These are phyloP conservation scores for Rhea americana DNA, from an alignment of 2,113 vertebrate genomes.

Conservation along the genomic window DNA sequence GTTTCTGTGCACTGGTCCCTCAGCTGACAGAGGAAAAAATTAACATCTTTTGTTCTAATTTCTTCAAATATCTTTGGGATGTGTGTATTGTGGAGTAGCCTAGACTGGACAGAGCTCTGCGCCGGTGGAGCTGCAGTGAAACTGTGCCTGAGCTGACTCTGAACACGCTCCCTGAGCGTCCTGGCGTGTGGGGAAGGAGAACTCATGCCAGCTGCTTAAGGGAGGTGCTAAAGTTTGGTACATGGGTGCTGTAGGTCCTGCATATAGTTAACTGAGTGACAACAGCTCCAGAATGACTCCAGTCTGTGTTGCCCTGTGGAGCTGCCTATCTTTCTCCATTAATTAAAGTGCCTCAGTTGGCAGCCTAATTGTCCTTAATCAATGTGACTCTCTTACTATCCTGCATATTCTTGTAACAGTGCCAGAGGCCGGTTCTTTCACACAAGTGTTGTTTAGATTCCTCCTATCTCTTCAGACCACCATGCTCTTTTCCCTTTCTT, in stretches of 20 bases:
- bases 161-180: not conserved
- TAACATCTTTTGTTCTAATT: not conserved
- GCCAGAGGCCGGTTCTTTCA: not conserved
- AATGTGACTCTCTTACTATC: rapidly evolving
- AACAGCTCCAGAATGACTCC: rapidly evolving
- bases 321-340: not conserved
- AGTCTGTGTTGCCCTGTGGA: not conserved
- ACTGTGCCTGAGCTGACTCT: not conserved
- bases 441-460: rapidly evolving
- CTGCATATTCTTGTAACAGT: not conserved
- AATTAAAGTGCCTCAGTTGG: no score
- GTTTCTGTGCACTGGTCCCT: not conserved
- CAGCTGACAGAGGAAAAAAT: not conserved
- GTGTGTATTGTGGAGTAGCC: not conserved
- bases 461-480: not conserved
- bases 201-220: rapidly evolving
- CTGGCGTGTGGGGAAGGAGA: not conserved
- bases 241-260: rapidly evolving
- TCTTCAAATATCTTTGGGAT: not conserved
- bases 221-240: not conserved
- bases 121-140: not conserved
- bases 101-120: not conserved
- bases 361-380: no score
- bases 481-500: not conserved
- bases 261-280: rapidly evolving